phyloP scores from a whole-genome alignment of 2,888 invertebrate species.

The Troides oblongomaculatus region DNA sequence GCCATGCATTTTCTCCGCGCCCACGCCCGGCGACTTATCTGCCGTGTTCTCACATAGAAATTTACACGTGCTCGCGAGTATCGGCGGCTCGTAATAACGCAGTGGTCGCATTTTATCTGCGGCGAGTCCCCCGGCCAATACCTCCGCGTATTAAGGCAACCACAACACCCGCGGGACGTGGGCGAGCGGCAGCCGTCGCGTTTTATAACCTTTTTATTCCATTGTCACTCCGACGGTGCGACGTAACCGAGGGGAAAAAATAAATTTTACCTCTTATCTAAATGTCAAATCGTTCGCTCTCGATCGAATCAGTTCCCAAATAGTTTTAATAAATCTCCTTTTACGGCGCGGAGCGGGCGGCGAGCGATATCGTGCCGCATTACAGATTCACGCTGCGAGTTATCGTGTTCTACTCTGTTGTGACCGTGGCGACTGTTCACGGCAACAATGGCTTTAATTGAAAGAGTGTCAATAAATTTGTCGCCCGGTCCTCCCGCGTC shows the following conservation, averaged over 20 bases:
- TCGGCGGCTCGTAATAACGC: constrained; percentile 65
- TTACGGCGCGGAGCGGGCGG: constrained; percentile 67
- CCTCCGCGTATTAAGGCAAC: constrained; percentile 51
- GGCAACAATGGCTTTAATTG: constrained; percentile 78
- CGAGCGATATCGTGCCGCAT: constrained; percentile 66
- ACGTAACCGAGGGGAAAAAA: constrained; percentile 69
- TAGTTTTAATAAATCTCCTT: constrained; percentile 81
- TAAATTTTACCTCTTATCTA: constrained; percentile 79
- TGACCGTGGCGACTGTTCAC: constrained; percentile 66
- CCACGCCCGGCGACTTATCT: constrained; percentile 69
- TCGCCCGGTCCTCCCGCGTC: constrained; percentile 59
- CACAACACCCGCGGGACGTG: constrained; percentile 71
- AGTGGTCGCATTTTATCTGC: constrained; percentile 73
- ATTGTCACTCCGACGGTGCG: constrained; percentile 73
- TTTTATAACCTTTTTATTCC: constrained; percentile 80
- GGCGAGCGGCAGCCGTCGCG: constrained; percentile 69
- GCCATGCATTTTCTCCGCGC: constrained; percentile 62
- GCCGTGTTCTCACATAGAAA: constrained; percentile 73
- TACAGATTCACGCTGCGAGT: constrained; percentile 72
- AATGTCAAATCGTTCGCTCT: constrained; percentile 79
- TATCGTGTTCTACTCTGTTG: constrained; percentile 77
- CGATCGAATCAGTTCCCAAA: constrained; percentile 80
- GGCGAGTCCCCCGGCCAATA: constrained; percentile 54
- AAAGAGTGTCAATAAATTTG: constrained; percentile 80
- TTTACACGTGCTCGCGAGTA: constrained; percentile 76